Evolutionary conservation across 1,140 invertebrate genomes (phyloP).

Genomic region (Cyphomyrmex costatus): DNA sequence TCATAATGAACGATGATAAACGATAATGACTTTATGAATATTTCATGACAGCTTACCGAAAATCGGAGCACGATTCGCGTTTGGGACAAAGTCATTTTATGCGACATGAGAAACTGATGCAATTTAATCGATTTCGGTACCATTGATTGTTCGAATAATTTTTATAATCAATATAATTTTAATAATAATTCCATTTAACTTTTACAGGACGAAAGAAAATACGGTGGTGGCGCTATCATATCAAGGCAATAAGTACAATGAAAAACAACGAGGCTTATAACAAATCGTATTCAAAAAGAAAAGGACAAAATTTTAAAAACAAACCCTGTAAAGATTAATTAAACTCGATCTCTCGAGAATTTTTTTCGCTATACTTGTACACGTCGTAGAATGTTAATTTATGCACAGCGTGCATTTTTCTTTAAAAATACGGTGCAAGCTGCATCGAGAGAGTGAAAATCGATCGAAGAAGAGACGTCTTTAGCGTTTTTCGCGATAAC

Average conservation of each 20-base stretch:
- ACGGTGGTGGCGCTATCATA: no score
- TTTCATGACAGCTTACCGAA: background rate
- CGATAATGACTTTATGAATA: slow-evolving; percentile 36
- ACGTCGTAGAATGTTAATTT: background rate
- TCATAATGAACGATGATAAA: slow-evolving; percentile 23
- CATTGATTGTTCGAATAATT: background rate
- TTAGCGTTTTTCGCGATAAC: slow-evolving; percentile 66
- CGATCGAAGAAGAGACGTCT: slow-evolving; percentile 16
- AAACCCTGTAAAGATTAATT: no score
- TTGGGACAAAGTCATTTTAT: background rate
- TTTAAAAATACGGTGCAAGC: background rate
- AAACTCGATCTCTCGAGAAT: background rate
- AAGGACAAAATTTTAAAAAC: no score
- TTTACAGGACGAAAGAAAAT: no score
- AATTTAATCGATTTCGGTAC: background rate
- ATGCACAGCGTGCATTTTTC: background rate
- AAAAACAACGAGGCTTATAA: no score
- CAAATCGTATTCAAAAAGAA: no score
- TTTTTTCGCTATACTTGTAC: background rate
- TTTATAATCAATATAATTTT: background rate
- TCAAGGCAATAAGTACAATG: no score
- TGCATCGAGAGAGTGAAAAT: slow-evolving; percentile 11
- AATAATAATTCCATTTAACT: background rate
- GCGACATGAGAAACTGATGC: background rate
- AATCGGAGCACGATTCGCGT: background rate